Conservation (phyloP, 2,797 vertebrate genomes). For the Thamnophis elegans region DNA sequence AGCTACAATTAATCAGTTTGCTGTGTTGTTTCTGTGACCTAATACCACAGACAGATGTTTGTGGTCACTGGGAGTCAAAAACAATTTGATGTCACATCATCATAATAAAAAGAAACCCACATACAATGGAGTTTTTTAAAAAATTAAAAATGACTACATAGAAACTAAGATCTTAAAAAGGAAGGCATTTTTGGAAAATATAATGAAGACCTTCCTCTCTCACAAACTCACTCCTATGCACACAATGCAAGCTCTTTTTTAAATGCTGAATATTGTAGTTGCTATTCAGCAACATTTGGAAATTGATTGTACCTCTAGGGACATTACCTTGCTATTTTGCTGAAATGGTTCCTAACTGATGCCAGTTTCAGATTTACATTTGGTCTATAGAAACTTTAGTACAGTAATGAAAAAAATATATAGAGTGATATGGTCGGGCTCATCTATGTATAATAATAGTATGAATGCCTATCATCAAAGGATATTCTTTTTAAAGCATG, state of each 20-base stretch:
- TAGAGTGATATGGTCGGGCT: background rate
- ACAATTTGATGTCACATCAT: background rate
- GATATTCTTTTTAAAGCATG: background rate
- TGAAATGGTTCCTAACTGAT: background rate
- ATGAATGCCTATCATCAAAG: background rate
- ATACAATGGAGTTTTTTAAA: accelerated
- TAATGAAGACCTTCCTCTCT: background rate
- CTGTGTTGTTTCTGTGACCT: background rate
- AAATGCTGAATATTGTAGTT: background rate
- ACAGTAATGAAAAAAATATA: background rate
- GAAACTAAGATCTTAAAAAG: background rate
- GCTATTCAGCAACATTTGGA: background rate
- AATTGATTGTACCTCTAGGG: background rate
- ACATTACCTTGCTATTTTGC: background rate
- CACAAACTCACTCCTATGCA: background rate
- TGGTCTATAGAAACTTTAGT: background rate
- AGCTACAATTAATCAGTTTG: constrained; percentile 8
- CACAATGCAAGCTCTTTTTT: background rate
- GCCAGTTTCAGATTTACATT: background rate
- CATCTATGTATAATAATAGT: background rate
- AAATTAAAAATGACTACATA: background rate
- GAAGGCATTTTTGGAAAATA: background rate
- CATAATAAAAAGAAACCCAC: background rate
- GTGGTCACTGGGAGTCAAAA: background rate
- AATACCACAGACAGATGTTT: background rate